These are phyloP conservation scores for Typhlomys cinereus DNA, from an alignment of 2,113 vertebrate species.

Conservation along the genomic window DNA sequence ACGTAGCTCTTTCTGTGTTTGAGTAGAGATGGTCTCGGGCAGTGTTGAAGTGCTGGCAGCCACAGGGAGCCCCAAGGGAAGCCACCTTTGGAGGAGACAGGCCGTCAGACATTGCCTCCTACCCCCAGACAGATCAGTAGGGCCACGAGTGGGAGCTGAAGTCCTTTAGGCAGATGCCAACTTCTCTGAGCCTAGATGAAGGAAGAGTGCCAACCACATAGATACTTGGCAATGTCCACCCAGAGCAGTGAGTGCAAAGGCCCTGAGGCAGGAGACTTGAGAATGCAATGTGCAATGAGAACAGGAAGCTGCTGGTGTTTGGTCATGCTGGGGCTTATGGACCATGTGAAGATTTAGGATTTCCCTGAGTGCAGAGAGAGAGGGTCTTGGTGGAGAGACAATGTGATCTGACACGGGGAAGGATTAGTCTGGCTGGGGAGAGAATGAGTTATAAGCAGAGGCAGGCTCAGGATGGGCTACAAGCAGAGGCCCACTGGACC, in stretches of 20 bases:
- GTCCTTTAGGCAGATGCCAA: neutral
- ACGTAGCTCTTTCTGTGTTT: neutral
- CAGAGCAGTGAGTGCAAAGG: too few relatives aligned
- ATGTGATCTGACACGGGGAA: neutral
- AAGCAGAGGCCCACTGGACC: neutral
- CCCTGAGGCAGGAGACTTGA: too few relatives aligned
- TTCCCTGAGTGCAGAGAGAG: neutral
- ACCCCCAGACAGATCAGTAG: rapidly evolving
- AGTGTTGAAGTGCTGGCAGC: rapidly evolving
- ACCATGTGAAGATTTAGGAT: neutral
- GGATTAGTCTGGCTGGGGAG: neutral
- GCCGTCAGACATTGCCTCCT: rapidly evolving
- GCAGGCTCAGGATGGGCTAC: rapidly evolving
- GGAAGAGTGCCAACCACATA: rapidly evolving
- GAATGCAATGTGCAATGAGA: too few relatives aligned
- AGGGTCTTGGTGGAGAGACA: neutral
- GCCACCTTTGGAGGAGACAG: rapidly evolving
- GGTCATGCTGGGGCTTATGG: rapidly evolving
- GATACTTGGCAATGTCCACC: neutral
- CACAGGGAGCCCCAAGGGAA: rapidly evolving
- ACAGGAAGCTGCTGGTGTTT: too few relatives aligned
- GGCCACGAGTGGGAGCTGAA: neutral
- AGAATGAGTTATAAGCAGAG: neutral
- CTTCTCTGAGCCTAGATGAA: neutral
- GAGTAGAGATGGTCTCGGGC: neutral